Conservation (phyloP, 92 coral and sea anemone genomes). For the Diadumene lineata region DNA sequence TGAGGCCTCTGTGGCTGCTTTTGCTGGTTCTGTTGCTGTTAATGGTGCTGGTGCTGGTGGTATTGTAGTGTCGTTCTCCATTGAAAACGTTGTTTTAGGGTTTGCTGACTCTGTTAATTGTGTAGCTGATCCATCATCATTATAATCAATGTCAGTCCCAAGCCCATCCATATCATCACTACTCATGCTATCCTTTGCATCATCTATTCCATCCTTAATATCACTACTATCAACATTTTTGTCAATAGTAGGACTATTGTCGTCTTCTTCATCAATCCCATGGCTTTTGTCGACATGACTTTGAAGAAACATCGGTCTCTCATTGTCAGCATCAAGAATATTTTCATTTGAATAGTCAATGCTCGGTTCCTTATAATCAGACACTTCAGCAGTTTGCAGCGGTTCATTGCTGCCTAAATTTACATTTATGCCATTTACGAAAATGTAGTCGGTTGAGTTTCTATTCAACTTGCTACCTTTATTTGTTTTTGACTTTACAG, state of each 20-base stretch:
- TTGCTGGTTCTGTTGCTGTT: background rate
- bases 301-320: background rate
- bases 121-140: background rate
- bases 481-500: too few relatives aligned
- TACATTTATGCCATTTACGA: conserved; percentile 1
- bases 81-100: background rate
- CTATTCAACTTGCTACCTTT: too few relatives aligned
- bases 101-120: background rate
- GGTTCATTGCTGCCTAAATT: background rate
- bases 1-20: background rate
- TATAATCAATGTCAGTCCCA: background rate
- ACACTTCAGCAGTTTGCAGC: too few relatives aligned
- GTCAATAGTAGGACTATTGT: background rate
- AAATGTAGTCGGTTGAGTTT: too few relatives aligned
- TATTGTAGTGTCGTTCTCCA: background rate
- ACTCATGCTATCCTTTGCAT: too few relatives aligned
- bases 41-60: background rate
- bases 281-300: background rate
- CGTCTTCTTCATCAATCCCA: background rate
- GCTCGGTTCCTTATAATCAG: background rate
- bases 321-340: background rate
- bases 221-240: too few relatives aligned
- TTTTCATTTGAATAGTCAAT: background rate
- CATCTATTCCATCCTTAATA: background rate
- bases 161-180: conserved; percentile 17